phyloP scores from a whole-genome alignment of 2,113 vertebrate species.

The Elanoides forficatus region DNA sequence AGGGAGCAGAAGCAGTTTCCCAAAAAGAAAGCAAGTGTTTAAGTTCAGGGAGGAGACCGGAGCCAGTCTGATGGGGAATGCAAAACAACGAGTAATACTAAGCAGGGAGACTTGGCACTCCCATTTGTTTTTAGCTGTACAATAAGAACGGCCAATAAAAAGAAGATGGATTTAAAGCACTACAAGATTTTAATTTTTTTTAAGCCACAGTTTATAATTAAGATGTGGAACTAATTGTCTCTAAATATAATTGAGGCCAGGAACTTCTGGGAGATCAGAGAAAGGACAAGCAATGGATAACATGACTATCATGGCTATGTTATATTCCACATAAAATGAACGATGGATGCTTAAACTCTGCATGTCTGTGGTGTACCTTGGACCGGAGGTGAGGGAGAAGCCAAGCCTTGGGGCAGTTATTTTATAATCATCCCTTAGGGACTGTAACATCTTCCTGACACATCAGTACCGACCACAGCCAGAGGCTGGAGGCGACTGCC shows the following conservation, averaged over 20 bases:
- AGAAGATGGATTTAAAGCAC: background rate
- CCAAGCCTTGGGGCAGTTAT: background rate
- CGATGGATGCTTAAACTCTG: background rate
- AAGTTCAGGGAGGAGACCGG: background rate
- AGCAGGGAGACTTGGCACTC: background rate
- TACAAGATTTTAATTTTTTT: background rate
- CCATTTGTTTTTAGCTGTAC: background rate
- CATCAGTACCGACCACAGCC: background rate
- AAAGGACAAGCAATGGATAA: background rate
- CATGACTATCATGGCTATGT: background rate
- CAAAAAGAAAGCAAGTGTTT: background rate
- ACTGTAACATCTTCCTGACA: background rate
- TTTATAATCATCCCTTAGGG: background rate
- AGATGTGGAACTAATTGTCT: background rate
- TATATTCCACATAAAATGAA: background rate
- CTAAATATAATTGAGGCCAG: background rate
- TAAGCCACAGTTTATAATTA: background rate
- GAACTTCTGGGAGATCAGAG: background rate
- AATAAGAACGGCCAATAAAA: background rate
- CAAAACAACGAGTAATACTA: background rate
- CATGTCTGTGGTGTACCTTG: background rate
- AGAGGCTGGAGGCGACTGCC: background rate
- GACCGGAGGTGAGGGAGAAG: background rate
- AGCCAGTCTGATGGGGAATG: background rate
- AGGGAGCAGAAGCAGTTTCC: background rate